A percentile compares a stretch with the other conserved stretches of the same genome.
These are phyloP conservation scores for Babylonia areolata DNA, from an alignment of 1,140 invertebrate genomes.

Conservation along the genomic window DNA sequence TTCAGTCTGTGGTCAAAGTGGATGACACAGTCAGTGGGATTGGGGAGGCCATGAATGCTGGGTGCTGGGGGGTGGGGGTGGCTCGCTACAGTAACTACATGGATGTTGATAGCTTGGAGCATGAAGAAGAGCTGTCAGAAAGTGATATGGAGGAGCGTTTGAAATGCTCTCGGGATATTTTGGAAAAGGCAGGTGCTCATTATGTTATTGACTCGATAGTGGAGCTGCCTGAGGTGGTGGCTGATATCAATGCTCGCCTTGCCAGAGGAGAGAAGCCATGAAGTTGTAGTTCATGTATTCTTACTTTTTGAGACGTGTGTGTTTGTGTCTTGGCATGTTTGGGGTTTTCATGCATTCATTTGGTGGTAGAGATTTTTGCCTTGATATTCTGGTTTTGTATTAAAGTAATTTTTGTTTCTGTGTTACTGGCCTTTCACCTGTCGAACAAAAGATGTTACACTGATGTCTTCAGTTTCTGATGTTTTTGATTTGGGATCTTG, in stretches of 20 bases:
- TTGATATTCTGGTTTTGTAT: no score
- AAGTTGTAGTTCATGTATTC: not conserved
- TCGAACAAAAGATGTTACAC: no score
- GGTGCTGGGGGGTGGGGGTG: slow-evolving; percentile 77
- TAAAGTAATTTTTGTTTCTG: no score
- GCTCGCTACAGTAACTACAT: slow-evolving; percentile 76
- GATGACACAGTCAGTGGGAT: slow-evolving; percentile 76
- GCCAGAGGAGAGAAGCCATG: slow-evolving; percentile 70
- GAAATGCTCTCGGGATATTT: slow-evolving; percentile 65
- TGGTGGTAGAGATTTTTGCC: no score
- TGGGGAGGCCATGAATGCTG: slow-evolving; percentile 74
- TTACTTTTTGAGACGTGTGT: no score
- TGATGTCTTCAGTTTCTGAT: no score
- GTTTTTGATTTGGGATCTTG: no score
- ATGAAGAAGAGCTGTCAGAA: slow-evolving; percentile 60
- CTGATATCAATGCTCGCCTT: slow-evolving; percentile 74
- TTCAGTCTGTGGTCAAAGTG: slow-evolving; percentile 75
- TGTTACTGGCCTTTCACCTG: no score
- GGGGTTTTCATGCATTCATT: no score
- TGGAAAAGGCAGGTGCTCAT: slow-evolving; percentile 73
- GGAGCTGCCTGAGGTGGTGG: slow-evolving; percentile 72
- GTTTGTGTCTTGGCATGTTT: no score
- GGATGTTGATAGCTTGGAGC: slow-evolving; percentile 72
- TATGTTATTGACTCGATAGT: slow-evolving; percentile 75
- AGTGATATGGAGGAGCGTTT: slow-evolving; percentile 67